Evolutionary conservation across 2,888 invertebrate genomes (phyloP), one percentile per base, ranked within the genome.

Genomic region (Lithophane leautieri): DNA sequence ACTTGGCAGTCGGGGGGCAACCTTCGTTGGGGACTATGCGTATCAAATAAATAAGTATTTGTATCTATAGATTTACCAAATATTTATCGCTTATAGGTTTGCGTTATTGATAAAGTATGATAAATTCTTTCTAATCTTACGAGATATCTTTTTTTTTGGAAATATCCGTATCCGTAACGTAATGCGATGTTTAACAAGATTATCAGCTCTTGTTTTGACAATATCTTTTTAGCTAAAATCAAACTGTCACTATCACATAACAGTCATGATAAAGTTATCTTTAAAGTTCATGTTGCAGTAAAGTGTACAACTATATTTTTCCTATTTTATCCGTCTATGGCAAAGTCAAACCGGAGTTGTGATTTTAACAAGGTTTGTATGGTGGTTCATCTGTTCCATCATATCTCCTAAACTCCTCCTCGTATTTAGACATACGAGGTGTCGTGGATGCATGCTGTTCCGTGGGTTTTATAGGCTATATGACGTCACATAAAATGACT

Each of bases 281-380:
- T 50, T 42, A 22, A 61, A 40, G n/a, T 47, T 19, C 40, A 47
- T 77, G 79, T 77, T 19, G 68, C 58, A 47, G 83, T 82, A 54
- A 68, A 47, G 4, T 0, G 0, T 1, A 54, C n/a, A 22, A 42
- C 0, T 47, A 12, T 58, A 11, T 40, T 44, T 56, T 54, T n/a
- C n/a, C n/a, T 4, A n/a, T 11, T 11, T 54, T n/a, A n/a, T 8
- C 4, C 54, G 2, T n/a, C 4, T 22, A 9, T 0, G 4, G 11
- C 11, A 52, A 52, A 52, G 11, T 11, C 11, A n/a, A 52, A n/a
- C 11, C 52, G 11, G 22, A 22, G 11, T 52, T 52, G 4, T 9
- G 9, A n/a, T 52, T 52, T n/a, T 52, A n/a, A n/a, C n/a, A n/a
- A n/a, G n/a, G n/a, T n/a, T n/a, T n/a, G n/a, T n/a, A n/a, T 52